Conservation (phyloP, 1,140 invertebrate genomes). For the Papilio machaon region DNA sequence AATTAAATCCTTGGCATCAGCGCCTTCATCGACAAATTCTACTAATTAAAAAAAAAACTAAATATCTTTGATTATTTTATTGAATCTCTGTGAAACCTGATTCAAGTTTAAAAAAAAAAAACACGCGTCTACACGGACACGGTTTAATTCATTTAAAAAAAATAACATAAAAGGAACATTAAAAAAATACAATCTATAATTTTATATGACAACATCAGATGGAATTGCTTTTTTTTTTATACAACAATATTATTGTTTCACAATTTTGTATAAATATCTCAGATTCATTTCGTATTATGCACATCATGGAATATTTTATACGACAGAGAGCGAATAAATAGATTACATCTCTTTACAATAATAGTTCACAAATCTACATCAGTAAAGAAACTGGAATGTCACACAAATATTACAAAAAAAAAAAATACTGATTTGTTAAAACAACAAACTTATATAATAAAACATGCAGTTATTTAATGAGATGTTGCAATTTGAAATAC, state of each 20-base stretch:
- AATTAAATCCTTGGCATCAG: background rate
- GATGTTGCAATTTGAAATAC: slow-evolving; percentile 60
- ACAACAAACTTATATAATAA: slow-evolving; percentile 73
- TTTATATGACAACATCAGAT: slow-evolving; percentile 32
- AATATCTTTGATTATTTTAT: background rate
- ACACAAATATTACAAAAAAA: slow-evolving; percentile 64
- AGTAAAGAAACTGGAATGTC: slow-evolving; percentile 78
- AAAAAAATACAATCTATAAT: slow-evolving; percentile 42
- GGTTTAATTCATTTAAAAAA: slow-evolving; percentile 44
- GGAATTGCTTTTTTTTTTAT: slow-evolving; percentile 34
- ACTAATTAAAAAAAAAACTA: background rate
- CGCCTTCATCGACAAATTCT: background rate
- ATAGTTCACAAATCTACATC: slow-evolving; percentile 55
- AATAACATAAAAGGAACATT: slow-evolving; percentile 44
- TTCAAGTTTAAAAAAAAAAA: slow-evolving; percentile 35
- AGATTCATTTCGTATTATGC: slow-evolving; percentile 41
- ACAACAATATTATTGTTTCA: slow-evolving; percentile 33
- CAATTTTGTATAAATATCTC: slow-evolving; percentile 43
- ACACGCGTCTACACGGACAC: slow-evolving; percentile 46
- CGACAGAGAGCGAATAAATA: slow-evolving; percentile 61
- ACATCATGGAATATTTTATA: slow-evolving; percentile 29
- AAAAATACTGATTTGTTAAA: slow-evolving; percentile 79
- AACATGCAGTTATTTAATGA: slow-evolving; percentile 58
- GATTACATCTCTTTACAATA: slow-evolving; percentile 48
- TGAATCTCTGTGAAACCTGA: slow-evolving; percentile 40